A percentile compares a stretch with the other conserved stretches of the same genome.
These are phyloP conservation scores for Agrotis puta DNA, from an alignment of 2,888 invertebrate species.

Conservation along the genomic window DNA sequence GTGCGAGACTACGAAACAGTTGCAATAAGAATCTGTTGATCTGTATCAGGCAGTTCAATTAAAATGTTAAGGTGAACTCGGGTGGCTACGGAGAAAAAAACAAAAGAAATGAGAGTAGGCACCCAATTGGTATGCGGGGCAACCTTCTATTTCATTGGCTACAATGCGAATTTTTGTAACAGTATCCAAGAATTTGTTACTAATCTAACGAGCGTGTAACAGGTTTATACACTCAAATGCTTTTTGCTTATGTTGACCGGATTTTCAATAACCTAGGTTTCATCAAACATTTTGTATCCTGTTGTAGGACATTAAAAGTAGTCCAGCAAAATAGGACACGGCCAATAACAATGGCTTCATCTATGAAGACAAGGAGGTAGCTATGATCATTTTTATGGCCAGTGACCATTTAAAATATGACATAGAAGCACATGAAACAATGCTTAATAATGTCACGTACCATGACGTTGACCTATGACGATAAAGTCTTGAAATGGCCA, in stretches of 20 bases:
- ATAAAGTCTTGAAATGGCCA: slow-evolving; percentile 34
- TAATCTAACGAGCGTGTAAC: slow-evolving; percentile 29
- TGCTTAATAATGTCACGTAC: slow-evolving; percentile 60
- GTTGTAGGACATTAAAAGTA: slow-evolving; percentile 34
- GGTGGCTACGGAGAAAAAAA: slow-evolving; percentile 34
- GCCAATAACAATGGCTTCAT: slow-evolving; percentile 45
- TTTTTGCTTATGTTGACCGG: neutral
- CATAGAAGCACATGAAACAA: slow-evolving; percentile 57
- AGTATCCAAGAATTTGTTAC: slow-evolving; percentile 9
- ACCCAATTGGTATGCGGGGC: slow-evolving; percentile 37
- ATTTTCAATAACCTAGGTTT: slow-evolving; percentile 5
- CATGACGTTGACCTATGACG: slow-evolving; percentile 43
- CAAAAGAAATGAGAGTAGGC: slow-evolving; percentile 29
- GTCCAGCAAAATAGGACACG: slow-evolving; percentile 31
- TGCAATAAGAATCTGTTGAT: slow-evolving; percentile 45
- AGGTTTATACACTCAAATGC: neutral
- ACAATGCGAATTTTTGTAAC: slow-evolving; percentile 17
- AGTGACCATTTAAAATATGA: slow-evolving; percentile 60
- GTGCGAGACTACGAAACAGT: slow-evolving; percentile 38
- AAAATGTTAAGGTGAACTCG: slow-evolving; percentile 47
- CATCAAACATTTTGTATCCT: slow-evolving; percentile 2
- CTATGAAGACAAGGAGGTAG: slow-evolving; percentile 25
- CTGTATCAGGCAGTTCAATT: slow-evolving; percentile 56
- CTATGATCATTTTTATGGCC: slow-evolving; percentile 57
- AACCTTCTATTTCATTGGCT: slow-evolving; percentile 29